Evolutionary conservation across 1,140 invertebrate species (phyloP).

Genomic region (Wiebesia pumilae): DNA sequence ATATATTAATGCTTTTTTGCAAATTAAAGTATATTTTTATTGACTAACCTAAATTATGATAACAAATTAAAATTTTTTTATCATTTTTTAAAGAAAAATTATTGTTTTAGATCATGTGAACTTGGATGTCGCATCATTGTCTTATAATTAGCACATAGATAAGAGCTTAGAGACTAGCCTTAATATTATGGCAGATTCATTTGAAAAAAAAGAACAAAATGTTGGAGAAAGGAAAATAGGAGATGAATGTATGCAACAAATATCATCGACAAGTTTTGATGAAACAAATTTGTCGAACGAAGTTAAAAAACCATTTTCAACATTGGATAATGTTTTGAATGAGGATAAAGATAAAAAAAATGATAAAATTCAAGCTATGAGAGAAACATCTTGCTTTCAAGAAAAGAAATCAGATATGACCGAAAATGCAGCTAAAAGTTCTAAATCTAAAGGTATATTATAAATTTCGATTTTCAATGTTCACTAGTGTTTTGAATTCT

Average conservation of each 20-base stretch:
- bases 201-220: slow-evolving; percentile 6
- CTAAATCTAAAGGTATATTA: slow-evolving; percentile 1
- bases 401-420: not conserved
- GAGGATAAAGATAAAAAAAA: not conserved
- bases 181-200: slow-evolving; percentile 26
- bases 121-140: not conserved
- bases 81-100: not conserved
- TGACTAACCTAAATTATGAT: not conserved
- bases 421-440: slow-evolving; percentile 19
- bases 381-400: not conserved
- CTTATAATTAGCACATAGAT: not conserved
- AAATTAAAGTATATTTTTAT: not conserved
- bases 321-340: not conserved
- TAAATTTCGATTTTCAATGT: not conserved
- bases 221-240: slow-evolving; percentile 2
- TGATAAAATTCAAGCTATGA: not conserved
- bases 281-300: not conserved
- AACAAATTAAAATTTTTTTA: not conserved
- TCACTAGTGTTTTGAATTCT: not conserved
- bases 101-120: slow-evolving; percentile 35
- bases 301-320: not conserved
- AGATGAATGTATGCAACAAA: not conserved
- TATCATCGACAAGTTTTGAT: too few relatives aligned
- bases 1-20: not conserved
- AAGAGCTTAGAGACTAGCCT: not conserved